A percentile compares a stretch with the other conserved stretches of the same genome.
Conservation (phyloP, 30 jellyfish, hydroid and myxozoan genomes). For the Pelagia noctiluca region DNA sequence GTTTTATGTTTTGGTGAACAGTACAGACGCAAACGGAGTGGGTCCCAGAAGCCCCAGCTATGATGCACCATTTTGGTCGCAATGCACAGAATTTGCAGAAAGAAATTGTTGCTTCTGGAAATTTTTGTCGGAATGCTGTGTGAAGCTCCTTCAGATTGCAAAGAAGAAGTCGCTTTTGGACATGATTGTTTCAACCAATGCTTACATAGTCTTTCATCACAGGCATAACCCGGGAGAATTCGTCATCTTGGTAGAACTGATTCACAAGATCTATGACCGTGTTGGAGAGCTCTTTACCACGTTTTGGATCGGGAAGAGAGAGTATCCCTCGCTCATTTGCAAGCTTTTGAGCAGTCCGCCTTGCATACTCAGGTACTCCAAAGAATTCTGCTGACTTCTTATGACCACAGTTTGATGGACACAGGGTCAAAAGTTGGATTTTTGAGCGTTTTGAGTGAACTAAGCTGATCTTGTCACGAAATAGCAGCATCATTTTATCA, state of each 20-base stretch:
- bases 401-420: constrained; percentile 42
- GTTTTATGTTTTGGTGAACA: constrained; percentile 71
- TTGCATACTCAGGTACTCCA: constrained; percentile 35
- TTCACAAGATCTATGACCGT: neutral
- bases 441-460: neutral
- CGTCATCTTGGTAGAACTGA: constrained; percentile 73
- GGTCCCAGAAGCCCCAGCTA: constrained; percentile 85
- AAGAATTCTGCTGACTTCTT: constrained; percentile 54
- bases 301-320: constrained; percentile 12
- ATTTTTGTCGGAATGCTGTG: constrained; percentile 39
- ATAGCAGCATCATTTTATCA: neutral
- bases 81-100: constrained; percentile 72
- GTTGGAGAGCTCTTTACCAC: constrained; percentile 6
- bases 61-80: constrained; percentile 80
- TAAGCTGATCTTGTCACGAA: neutral
- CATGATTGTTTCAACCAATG: constrained; percentile 39
- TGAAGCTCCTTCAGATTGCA: constrained; percentile 70
- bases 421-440: constrained; percentile 47
- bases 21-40: constrained; percentile 91
- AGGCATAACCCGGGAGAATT: constrained; percentile 63
- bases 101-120: constrained; percentile 60
- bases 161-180: too few relatives aligned
- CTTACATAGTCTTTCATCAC: constrained; percentile 70
- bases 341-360: constrained; percentile 23
- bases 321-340: constrained; percentile 11